Evolutionary conservation across 2,113 vertebrate genomes (phyloP).

Genomic region (Anser brachyrhynchus): DNA sequence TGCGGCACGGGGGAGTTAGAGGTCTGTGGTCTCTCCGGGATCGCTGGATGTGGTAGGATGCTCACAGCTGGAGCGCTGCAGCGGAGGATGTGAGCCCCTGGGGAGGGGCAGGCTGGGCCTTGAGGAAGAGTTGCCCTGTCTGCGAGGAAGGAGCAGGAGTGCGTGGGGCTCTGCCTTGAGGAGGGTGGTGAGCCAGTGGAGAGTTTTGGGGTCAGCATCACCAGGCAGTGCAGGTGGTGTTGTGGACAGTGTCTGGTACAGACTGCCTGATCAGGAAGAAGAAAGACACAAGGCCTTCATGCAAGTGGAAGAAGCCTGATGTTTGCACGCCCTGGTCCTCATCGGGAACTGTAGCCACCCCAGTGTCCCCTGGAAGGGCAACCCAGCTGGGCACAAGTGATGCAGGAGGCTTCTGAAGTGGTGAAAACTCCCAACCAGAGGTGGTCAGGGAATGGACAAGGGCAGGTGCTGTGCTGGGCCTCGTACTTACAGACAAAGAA

Average conservation of each 20-base stretch:
- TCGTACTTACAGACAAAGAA: background rate
- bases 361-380: background rate
- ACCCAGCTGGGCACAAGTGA: background rate
- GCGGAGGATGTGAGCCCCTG: background rate
- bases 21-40: background rate
- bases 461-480: background rate
- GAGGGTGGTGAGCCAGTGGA: background rate
- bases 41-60: background rate
- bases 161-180: background rate
- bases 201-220: background rate
- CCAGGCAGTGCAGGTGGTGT: background rate
- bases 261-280: background rate
- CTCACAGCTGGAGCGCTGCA: background rate
- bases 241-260: background rate
- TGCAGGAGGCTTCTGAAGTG: background rate
- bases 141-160: background rate
- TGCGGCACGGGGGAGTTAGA: background rate
- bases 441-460: background rate
- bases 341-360: background rate
- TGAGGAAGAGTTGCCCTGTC: background rate
- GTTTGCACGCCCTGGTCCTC: background rate
- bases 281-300: background rate
- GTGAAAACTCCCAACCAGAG: background rate
- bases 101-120: background rate
- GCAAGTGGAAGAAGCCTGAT: background rate